These are phyloP conservation scores for Cancer borealis DNA, from an alignment of 2,888 invertebrate species.

Conservation along the genomic window DNA sequence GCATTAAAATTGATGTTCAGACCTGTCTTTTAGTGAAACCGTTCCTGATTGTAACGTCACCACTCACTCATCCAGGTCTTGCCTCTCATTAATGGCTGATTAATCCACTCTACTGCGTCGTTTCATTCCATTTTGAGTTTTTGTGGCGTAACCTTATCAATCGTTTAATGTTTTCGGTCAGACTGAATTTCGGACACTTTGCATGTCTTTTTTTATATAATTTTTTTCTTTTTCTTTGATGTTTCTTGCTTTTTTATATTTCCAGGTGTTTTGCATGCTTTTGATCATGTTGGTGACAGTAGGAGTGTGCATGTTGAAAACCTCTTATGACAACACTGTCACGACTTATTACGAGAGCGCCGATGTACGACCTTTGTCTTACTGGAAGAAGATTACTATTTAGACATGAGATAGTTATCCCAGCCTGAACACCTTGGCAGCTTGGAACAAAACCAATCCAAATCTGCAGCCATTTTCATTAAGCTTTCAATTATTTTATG, in stretches of 20 bases:
- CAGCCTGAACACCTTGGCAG: conserved; percentile 66
- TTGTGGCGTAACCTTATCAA: not conserved
- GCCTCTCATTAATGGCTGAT: not conserved
- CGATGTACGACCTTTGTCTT: conserved; percentile 27
- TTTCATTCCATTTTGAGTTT: not conserved
- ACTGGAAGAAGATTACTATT: not conserved
- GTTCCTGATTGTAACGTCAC: conserved; percentile 21
- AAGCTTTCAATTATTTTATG: conserved; percentile 43
- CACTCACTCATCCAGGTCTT: conserved; percentile 30
- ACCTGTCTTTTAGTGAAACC: conserved; percentile 68
- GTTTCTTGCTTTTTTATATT: conserved; percentile 54
- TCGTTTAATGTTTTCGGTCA: not conserved
- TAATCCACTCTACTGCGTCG: not conserved
- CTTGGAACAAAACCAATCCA: conserved; percentile 57
- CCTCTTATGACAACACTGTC: conserved; percentile 48
- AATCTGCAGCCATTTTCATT: conserved; percentile 22
- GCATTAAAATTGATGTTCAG: conserved; percentile 72
- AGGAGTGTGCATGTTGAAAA: conserved; percentile 64
- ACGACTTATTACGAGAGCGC: conserved; percentile 46
- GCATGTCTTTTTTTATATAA: conserved; percentile 28
- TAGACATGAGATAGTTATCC: conserved; percentile 17
- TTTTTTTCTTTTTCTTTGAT: not conserved
- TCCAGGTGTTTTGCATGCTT: conserved; percentile 60
- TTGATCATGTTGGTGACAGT: conserved; percentile 62
- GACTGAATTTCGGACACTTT: conserved; percentile 23